Base-by-base conservation (phyloP, 2,888 invertebrate species). In the Hypomecis atomaria region DNA sequence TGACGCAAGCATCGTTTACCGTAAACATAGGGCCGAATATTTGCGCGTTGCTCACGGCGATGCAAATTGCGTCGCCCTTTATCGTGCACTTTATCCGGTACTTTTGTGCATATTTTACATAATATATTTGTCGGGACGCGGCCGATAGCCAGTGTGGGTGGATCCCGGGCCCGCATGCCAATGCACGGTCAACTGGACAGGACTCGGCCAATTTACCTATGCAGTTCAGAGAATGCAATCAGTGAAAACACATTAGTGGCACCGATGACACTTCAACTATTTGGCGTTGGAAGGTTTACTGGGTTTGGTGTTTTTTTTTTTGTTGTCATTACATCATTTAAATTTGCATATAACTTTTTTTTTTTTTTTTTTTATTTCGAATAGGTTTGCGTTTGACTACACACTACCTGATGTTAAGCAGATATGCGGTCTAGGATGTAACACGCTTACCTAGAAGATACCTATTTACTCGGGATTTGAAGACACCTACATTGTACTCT, bases 21-120 rank as follows among this genome's bases (percentile, higher is more conserved):
- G 87, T 89, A 88, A 89, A 85, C 85, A 87, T 83, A 82, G 85
- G 81, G 78, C 84, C 84, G 84, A 81, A 85, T 81, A 81, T 83
- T 79, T 77, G 81, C 65, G 78, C 78, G 78, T 78, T 78, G 75
- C 90, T 83, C 76, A 73, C 72, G 86, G 90, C 90, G 80, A 90
- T 89, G 90, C 86, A 90, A 90, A 90, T 91, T 89, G 86, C 88
- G 86, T 88, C 86, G 84, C 84, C 84, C 83, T 83, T 88, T 91
- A 92, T 90, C 88, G 85, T 84, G 85, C 85, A 89, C 87, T 89
- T 91, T 87, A 90, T 89, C 89, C 89, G 83, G 85, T 87, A 87
- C 88, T 87, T 89, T 88, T 87, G 88, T 85, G 88, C 86, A 89
- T 90, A 90, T 89, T 90, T 90, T 89, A 88, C 86, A 89, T 88